Base-by-base conservation (phyloP, 2,797 vertebrate genomes). In the Sebastiscus albofasciatus region DNA sequence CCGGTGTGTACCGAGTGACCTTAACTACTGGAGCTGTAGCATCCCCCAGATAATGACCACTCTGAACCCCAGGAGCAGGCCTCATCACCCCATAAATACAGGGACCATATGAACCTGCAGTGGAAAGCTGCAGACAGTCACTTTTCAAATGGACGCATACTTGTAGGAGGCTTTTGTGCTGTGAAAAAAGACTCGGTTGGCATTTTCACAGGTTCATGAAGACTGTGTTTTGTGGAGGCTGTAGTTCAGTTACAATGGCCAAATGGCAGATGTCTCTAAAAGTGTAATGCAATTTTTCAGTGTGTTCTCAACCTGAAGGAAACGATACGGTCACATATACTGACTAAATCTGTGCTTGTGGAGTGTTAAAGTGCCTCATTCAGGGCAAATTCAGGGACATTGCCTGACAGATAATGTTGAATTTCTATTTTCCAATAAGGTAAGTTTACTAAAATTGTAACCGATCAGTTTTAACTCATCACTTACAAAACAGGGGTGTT, bases 41-140 rank as follows among this genome's bases (percentile, higher is more conserved):
- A 89, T 92, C 89, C 92, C 88, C 87, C 80, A 91, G 91, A 94
- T 95, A 95, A 95, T 95, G 93, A 94, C 92, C 90, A 90, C 87
- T 91, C 92, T 89, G 89, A 88, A 91, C 90, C 86, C 87, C 86
- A 83, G 90, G 88, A 92, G 90, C 90, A 90, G 87, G 75, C 73
- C 81, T 91, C 91, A 90, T 88, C 90, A 83, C 87, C 87, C 83
- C 90, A 85, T 93, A 93, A 94, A 93, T 91, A 90, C 90, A 87
- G 89, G 77, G 85, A 81, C 89, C 84, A 74, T 92, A 92, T 89
- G 84, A 86, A 87, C 87, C 54, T 26, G 2, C 18, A 2, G 85
- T 64, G 79, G 75, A 87, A 91, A 90, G 86, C 88, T 84, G 85
- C 81, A 24, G 74, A 86, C 84, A 83, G 88, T 90, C 90, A 92